Conservation (phyloP, 2,888 invertebrate genomes). For the Cryptocephalus primarius region DNA sequence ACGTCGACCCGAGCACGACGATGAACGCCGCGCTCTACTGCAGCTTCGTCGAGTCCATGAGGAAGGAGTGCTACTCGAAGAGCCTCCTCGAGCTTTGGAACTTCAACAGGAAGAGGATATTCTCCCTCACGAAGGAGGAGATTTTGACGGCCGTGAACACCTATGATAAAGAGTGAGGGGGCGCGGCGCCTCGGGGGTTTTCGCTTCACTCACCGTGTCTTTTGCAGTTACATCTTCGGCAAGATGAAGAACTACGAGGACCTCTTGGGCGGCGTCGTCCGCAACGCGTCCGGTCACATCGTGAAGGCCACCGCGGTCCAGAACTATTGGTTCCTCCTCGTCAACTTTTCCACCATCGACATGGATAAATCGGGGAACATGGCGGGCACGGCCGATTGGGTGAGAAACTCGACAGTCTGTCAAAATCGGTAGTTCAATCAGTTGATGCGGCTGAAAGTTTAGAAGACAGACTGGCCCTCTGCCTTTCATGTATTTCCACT, state of each 20-base stretch:
- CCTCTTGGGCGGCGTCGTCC: constrained; percentile 49
- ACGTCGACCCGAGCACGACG: constrained; percentile 45
- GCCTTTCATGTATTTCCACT: no score
- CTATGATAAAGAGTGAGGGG: constrained; percentile 38
- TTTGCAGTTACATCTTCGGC: constrained; percentile 51
- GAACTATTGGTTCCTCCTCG: constrained; percentile 51
- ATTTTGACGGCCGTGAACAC: constrained; percentile 51
- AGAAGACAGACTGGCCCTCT: no score
- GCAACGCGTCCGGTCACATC: constrained; percentile 50
- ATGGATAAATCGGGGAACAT: constrained; percentile 56
- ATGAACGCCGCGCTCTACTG: constrained; percentile 51
- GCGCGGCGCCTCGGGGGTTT: no score
- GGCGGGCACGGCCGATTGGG: constrained; percentile 68
- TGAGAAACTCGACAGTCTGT: no score
- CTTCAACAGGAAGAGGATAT: constrained; percentile 44
- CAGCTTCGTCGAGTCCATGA: constrained; percentile 48
- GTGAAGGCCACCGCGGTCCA: constrained; percentile 51
- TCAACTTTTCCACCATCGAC: constrained; percentile 57
- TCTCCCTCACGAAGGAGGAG: constrained; percentile 45
- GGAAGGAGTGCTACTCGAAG: constrained; percentile 48
- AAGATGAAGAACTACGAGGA: constrained; percentile 52
- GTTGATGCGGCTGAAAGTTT: no score
- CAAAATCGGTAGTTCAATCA: no score
- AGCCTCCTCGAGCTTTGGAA: constrained; percentile 64
- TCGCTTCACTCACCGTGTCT: no score